Evolutionary conservation across 2,113 vertebrate species (phyloP).

Genomic region (Nematolebias whitei): DNA sequence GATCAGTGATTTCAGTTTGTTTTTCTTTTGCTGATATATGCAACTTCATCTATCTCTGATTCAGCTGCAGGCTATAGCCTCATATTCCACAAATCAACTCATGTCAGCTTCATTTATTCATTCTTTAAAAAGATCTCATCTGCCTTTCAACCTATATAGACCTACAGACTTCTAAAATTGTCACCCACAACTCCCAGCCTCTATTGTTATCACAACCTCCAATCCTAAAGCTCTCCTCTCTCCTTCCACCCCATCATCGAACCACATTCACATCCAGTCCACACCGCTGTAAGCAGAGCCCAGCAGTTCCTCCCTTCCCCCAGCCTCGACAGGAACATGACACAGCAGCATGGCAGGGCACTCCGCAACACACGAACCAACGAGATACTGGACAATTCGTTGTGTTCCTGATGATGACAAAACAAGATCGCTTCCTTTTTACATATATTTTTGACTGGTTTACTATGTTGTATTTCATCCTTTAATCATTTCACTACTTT

Average conservation of each 20-base stretch:
- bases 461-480: too few relatives aligned
- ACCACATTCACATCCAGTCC: slow-evolving; percentile 39
- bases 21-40: slow-evolving; percentile 39
- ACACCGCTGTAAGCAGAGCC: slow-evolving; percentile 23
- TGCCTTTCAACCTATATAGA: not conserved
- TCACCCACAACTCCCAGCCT: not conserved
- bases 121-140: slow-evolving; percentile 11
- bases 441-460: too few relatives aligned
- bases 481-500: too few relatives aligned
- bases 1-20: slow-evolving; percentile 4
- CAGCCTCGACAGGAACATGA: slow-evolving; percentile 70
- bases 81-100: not conserved
- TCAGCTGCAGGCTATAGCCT: slow-evolving; percentile 36
- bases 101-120: not conserved
- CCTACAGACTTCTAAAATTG: not conserved
- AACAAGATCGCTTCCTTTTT: too few relatives aligned
- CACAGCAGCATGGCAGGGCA: slow-evolving; percentile 71
- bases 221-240: slow-evolving; percentile 16
- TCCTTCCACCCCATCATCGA: slow-evolving; percentile 18
- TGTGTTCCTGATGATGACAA: too few relatives aligned
- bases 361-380: slow-evolving; percentile 39
- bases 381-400: not conserved
- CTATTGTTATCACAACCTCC: not conserved
- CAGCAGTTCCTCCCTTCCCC: slow-evolving; percentile 59
- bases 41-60: slow-evolving; percentile 29